Conservation (phyloP, 2,797 vertebrate species). For the Champsocephalus esox region DNA sequence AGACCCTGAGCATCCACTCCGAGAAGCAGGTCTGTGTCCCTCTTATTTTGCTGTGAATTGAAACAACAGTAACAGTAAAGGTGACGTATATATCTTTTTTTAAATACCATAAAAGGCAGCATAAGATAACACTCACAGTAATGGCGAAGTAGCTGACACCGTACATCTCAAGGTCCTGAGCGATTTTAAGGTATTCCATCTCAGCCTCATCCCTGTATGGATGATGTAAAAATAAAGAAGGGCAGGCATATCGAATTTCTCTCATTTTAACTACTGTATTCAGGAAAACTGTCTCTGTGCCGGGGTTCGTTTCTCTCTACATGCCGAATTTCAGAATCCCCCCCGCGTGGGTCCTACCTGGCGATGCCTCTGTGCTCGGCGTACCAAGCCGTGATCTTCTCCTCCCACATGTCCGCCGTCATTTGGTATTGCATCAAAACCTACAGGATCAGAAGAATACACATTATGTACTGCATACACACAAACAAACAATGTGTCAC, state of each 20-base stretch:
- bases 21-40: constrained; percentile 90
- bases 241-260: not conserved
- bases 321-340: constrained; percentile 17
- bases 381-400: constrained; percentile 96
- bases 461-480: not conserved
- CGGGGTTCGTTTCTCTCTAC: constrained; percentile 1
- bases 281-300: not conserved
- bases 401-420: constrained; percentile 97
- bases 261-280: constrained; percentile 3
- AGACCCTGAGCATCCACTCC: constrained; percentile 94
- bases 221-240: not conserved
- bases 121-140: constrained; percentile 84
- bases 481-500: not conserved
- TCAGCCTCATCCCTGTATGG: constrained; percentile 90
- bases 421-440: constrained; percentile 92
- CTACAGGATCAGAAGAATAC: constrained; percentile 36
- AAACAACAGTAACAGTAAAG: too few relatives aligned
- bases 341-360: constrained; percentile 82
- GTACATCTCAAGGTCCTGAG: constrained; percentile 95
- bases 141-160: constrained; percentile 95
- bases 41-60: constrained; percentile 90
- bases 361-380: constrained; percentile 94
- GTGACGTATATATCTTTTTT: constrained; percentile 3
- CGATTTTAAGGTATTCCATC: constrained; percentile 96
- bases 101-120: not conserved